Percentiles rank a stretch among this genome's conserved stretches.
phyloP scores from a whole-genome alignment of 2,888 invertebrate genomes.

The Glaucopsyche alexis region DNA sequence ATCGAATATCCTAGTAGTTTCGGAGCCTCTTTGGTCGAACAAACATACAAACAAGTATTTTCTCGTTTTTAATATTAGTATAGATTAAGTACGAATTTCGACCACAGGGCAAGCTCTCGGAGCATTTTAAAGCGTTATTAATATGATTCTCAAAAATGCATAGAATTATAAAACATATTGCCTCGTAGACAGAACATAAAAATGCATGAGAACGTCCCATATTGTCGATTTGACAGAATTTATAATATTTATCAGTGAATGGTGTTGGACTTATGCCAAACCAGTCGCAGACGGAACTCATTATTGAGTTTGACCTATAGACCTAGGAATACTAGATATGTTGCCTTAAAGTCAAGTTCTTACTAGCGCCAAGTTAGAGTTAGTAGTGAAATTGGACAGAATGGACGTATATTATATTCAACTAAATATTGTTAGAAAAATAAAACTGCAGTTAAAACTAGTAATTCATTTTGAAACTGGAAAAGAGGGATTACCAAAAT shows the following conservation, averaged over 20 bases:
- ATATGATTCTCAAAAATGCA: not conserved
- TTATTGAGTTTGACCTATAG: constrained; percentile 14
- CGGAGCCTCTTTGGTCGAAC: too few relatives aligned
- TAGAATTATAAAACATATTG: constrained; percentile 2
- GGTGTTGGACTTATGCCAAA: constrained; percentile 13
- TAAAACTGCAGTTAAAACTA: too few relatives aligned
- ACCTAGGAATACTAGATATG: constrained; percentile 2
- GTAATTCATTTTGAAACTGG: too few relatives aligned
- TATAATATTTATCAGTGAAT: constrained; percentile 8
- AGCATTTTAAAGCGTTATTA: too few relatives aligned
- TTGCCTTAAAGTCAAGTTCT: not conserved
- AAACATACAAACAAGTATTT: too few relatives aligned
- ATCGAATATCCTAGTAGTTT: too few relatives aligned
- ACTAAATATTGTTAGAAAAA: too few relatives aligned
- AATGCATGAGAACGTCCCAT: not conserved
- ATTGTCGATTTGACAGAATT: constrained; percentile 17
- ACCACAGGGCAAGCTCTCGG: too few relatives aligned
- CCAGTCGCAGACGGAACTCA: constrained; percentile 2
- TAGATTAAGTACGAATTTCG: too few relatives aligned
- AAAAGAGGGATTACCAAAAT: too few relatives aligned
- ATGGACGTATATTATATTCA: too few relatives aligned
- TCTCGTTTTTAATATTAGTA: too few relatives aligned
- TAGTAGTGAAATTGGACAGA: not conserved
- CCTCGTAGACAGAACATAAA: constrained; percentile 4
- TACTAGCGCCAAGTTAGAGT: not conserved